A percentile compares a stretch with the other conserved stretches of the same genome.
These are phyloP conservation scores for Agrilus cyanescens DNA, from an alignment of 2,888 invertebrate species.

Conservation along the genomic window DNA sequence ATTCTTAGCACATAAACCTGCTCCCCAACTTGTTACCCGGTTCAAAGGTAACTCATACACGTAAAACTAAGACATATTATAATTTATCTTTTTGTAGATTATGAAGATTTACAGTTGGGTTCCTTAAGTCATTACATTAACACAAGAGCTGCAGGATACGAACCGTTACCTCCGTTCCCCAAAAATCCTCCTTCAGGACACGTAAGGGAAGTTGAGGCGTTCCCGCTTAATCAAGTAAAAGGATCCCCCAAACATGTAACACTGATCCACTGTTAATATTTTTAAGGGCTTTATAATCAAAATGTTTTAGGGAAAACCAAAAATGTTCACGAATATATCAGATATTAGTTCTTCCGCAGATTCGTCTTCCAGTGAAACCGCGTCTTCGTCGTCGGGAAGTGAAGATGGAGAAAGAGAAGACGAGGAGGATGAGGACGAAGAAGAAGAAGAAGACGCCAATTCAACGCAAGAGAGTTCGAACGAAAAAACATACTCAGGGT, in stretches of 20 bases:
- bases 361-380: constrained; percentile 4
- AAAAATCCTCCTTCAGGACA: constrained; percentile 58
- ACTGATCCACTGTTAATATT: not conserved
- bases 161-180: constrained; percentile 78
- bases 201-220: constrained; percentile 60
- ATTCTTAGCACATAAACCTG: constrained; percentile 86
- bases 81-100: constrained; percentile 35
- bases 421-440: constrained; percentile 23
- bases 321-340: too few species aligned
- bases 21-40: constrained; percentile 78
- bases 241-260: constrained; percentile 23
- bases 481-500: constrained; percentile 29
- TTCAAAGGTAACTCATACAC: constrained; percentile 49
- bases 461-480: constrained; percentile 14
- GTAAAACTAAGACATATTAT: constrained; percentile 1
- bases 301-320: too few species aligned
- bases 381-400: constrained; percentile 4
- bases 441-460: constrained; percentile 17
- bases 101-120: constrained; percentile 84
- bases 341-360: not conserved
- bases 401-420: constrained; percentile 30
- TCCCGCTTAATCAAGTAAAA: constrained; percentile 23
- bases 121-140: constrained; percentile 93
- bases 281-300: not conserved
- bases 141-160: constrained; percentile 73